phyloP scores from a whole-genome alignment of 2,797 vertebrate species.

The Acrossocheilus wenchowensis region DNA sequence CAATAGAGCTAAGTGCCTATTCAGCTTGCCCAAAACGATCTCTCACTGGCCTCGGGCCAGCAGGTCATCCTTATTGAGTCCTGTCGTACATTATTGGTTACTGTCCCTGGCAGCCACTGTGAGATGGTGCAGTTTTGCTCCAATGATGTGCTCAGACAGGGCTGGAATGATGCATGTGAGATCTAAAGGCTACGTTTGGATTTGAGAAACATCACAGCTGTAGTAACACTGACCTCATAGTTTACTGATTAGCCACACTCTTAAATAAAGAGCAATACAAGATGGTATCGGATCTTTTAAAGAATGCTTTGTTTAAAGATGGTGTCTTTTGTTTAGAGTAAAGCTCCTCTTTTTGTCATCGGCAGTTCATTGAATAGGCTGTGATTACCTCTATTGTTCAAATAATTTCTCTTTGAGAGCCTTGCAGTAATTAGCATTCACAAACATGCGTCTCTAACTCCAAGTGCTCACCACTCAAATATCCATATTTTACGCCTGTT shows the following conservation, averaged over 20 bases:
- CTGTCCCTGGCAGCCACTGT: background rate
- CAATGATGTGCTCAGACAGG: background rate
- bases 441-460: conserved; percentile 32
- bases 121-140: conserved; percentile 8
- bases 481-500: background rate
- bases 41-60: background rate
- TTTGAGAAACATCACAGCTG: conserved; percentile 15
- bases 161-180: background rate
- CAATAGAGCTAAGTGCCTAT: background rate
- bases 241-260: background rate
- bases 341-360: conserved; percentile 18
- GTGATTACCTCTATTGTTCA: conserved; percentile 30
- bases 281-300: background rate
- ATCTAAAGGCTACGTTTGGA: background rate
- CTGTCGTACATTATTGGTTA: background rate
- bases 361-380: conserved; percentile 19
- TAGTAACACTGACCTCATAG: conserved; percentile 6
- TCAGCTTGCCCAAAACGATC: background rate
- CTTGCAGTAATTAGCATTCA: conserved; percentile 23
- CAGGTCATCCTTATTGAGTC: background rate
- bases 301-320: conserved; percentile 26
- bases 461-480: conserved; percentile 17
- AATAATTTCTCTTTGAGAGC: background rate
- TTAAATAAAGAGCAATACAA: background rate
- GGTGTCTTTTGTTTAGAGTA: conserved; percentile 16